Evolutionary conservation across 2,888 invertebrate genomes (phyloP).

Genomic region (Dromius quadrimaculatus): DNA sequence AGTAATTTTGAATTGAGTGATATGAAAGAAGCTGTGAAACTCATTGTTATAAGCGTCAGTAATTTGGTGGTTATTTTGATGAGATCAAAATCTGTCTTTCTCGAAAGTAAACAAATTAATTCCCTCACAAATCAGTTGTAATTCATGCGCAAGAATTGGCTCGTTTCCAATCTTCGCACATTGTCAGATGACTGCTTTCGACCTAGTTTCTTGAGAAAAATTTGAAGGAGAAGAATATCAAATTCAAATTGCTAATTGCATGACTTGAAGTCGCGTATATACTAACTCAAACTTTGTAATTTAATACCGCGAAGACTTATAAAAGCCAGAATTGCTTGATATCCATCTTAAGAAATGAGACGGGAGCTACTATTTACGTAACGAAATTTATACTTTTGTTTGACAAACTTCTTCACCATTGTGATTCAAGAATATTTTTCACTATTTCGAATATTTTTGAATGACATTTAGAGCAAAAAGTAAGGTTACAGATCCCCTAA

Average conservation of each 20-base stretch:
- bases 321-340: constrained; percentile 28
- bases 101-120: constrained; percentile 17
- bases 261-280: constrained; percentile 27
- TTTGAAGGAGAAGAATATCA: constrained; percentile 28
- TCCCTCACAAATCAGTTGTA: constrained; percentile 25
- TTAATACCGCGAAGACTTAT: constrained; percentile 30
- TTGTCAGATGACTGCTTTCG: constrained; percentile 3
- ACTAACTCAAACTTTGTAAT: constrained; percentile 34
- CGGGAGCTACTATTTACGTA: constrained; percentile 24
- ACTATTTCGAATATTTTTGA: no score
- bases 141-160: constrained; percentile 31
- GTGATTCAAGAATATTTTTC: no score
- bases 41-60: no score
- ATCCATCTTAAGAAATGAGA: constrained; percentile 14
- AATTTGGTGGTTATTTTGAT: no score
- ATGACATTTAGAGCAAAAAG: no score
- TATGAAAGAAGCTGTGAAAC: no score
- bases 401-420: no score
- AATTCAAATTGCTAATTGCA: constrained; percentile 39
- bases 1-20: no score
- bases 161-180: constrained; percentile 10
- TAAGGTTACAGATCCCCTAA: no score
- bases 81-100: constrained; percentile 18
- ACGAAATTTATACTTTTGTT: constrained; percentile 40
- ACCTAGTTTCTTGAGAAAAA: constrained; percentile 12